Base-by-base conservation (phyloP, 1,140 invertebrate genomes). In the Drosophila parvula region DNA sequence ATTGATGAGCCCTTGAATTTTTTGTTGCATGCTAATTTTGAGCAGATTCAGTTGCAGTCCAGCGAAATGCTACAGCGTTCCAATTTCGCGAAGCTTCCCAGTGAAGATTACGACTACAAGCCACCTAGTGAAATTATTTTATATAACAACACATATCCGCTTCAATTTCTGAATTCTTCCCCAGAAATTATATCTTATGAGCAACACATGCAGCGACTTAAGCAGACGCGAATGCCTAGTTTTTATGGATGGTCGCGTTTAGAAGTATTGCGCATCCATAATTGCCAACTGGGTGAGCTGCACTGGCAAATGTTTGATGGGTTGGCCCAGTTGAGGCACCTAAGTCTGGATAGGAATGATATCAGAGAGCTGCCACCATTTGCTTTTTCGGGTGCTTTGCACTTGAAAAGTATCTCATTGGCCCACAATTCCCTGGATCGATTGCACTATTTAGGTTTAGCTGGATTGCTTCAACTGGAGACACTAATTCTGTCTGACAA, bases 231-330 rank as follows among this genome's bases (percentile, higher is more conserved):
- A 43, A 70, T 93, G 91, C 81, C 92, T 28, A 83, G 93, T 80
- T 95, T 96, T 74, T 93, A 93, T 40, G 94, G 93, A 16, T 93
- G 95, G 59, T 89, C 91, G 30, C 91, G 92, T 58, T 84, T 96
- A 14, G 92, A 93, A 34, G 93, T 95, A 51, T 77, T 96, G 38
- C 91, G 95, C 71, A 93, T 95, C 3, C 93, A 93, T 18, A 92
- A 93, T 28, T 96, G 95, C 75, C 92, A 93, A 27, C 73, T 96
- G 22, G 93, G 94, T 70, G 93, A 94, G 73, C 90, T 96, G 61
- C 93, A 94, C 57, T 95, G 95, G 95, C 94, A 95, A 83, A 95
- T 95, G 94, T 95, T 96, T 78, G 94, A 95, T 61, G 94, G 94
- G 14, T 81, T 96, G 3, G 80, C 92, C 3, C 94, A 93, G 55